A percentile compares a stretch with the other conserved stretches of the same genome.
Conservation (phyloP, 2,888 invertebrate genomes). For the Scelioninae gen. 2 region DNA sequence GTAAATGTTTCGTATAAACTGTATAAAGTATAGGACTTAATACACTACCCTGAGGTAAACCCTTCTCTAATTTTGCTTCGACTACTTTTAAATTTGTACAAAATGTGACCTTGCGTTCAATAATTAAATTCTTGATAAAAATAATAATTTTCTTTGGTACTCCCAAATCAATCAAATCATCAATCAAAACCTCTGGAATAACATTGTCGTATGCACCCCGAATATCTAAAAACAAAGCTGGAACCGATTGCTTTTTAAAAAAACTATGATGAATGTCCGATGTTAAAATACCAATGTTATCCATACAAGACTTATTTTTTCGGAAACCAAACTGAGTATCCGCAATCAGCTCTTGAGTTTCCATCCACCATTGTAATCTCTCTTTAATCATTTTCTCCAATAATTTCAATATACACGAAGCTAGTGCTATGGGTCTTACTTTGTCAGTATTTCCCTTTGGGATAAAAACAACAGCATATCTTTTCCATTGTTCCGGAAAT, state of each 20-base stretch:
- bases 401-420: slow-evolving; percentile 37
- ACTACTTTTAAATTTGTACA: slow-evolving; percentile 10
- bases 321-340: slow-evolving; percentile 47
- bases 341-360: slow-evolving; percentile 26
- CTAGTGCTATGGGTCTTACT: slow-evolving; percentile 46
- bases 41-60: slow-evolving; percentile 43
- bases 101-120: slow-evolving; percentile 15
- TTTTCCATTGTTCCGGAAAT: slow-evolving; percentile 48
- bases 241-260: slow-evolving; percentile 25
- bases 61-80: no score
- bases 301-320: slow-evolving; percentile 43
- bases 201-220: slow-evolving; percentile 52
- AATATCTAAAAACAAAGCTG: slow-evolving; percentile 44
- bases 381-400: slow-evolving; percentile 46
- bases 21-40: slow-evolving; percentile 39
- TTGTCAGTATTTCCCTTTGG: slow-evolving; percentile 44
- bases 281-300: slow-evolving; percentile 37
- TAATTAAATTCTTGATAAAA: slow-evolving; percentile 39
- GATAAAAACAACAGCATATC: slow-evolving; percentile 42
- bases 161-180: slow-evolving; percentile 30
- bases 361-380: slow-evolving; percentile 33
- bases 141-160: slow-evolving; percentile 26
- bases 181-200: slow-evolving; percentile 32
- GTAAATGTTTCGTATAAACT: slow-evolving; percentile 37
- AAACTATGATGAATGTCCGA: slow-evolving; percentile 33